A percentile compares a stretch with the other conserved stretches of the same genome.
Conservation (phyloP, 2,888 invertebrate genomes). For the Phrixothrix hirtus region DNA sequence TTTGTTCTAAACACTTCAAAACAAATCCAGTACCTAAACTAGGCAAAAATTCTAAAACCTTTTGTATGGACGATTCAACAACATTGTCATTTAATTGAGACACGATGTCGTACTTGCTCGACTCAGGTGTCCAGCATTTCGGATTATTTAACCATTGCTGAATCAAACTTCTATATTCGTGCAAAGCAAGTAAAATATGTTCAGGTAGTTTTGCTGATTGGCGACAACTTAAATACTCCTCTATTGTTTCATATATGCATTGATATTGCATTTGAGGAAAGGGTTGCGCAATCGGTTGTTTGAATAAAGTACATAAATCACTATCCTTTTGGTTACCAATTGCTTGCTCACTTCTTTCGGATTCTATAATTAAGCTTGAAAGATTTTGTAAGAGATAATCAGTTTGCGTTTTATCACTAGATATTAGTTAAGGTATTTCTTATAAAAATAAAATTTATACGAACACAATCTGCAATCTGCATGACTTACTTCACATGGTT, state of each 20-base stretch:
- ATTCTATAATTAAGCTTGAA: conserved; percentile 45
- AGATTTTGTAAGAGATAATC: conserved; percentile 41
- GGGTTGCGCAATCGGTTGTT: not conserved
- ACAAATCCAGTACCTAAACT: conserved; percentile 79
- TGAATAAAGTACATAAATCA: not conserved
- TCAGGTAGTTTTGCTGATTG: not conserved
- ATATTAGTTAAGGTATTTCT: conserved; percentile 36
- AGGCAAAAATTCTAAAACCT: conserved; percentile 67
- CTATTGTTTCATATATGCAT: not conserved
- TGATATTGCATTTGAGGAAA: not conserved
- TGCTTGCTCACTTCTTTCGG: conserved; percentile 16
- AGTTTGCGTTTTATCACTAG: conserved; percentile 50
- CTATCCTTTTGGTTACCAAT: not conserved
- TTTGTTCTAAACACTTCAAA: conserved; percentile 75
- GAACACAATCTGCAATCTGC: no score
- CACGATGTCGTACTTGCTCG: conserved; percentile 42
- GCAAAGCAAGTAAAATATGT: not conserved
- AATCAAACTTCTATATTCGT: not conserved
- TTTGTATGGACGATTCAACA: conserved; percentile 45
- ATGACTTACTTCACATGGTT: no score
- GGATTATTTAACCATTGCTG: not conserved
- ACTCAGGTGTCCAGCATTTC: no score
- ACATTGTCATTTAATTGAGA: not conserved
- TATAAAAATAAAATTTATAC: no score
- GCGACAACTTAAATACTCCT: not conserved